Conservation (phyloP, 2,888 invertebrate genomes). For the Macrophya alboannulata region DNA sequence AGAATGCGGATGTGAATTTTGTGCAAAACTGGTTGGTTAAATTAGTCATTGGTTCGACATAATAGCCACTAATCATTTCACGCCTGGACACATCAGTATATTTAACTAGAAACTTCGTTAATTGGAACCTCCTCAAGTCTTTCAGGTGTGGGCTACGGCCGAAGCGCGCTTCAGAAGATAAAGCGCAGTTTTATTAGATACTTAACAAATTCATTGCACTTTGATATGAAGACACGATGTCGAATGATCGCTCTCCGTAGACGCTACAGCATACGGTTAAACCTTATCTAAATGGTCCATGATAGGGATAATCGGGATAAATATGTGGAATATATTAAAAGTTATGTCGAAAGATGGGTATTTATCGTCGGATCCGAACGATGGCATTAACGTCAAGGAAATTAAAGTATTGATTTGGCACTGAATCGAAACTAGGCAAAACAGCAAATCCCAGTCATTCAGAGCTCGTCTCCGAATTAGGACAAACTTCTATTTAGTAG, state of each 20-base stretch:
- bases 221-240: neutral
- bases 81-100: neutral
- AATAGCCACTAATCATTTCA: conserved; percentile 40
- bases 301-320: neutral
- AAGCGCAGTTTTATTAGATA: conserved; percentile 14
- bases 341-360: neutral
- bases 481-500: conserved; percentile 10
- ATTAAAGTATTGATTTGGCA: neutral
- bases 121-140: conserved; percentile 36
- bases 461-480: neutral
- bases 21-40: conserved; percentile 20
- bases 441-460: neutral
- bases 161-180: conserved; percentile 4
- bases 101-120: conserved; percentile 28
- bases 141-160: neutral
- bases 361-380: neutral
- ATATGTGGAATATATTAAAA: neutral
- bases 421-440: neutral
- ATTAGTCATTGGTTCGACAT: conserved; percentile 48
- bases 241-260: neutral
- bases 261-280: neutral
- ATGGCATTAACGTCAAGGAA: neutral
- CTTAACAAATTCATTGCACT: conserved; percentile 26
- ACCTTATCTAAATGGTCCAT: conserved; percentile 29
- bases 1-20: conserved; percentile 55